These are phyloP conservation scores for Neoseiulus cucumeris DNA, from an alignment of 1,140 invertebrate species.

Conservation along the genomic window DNA sequence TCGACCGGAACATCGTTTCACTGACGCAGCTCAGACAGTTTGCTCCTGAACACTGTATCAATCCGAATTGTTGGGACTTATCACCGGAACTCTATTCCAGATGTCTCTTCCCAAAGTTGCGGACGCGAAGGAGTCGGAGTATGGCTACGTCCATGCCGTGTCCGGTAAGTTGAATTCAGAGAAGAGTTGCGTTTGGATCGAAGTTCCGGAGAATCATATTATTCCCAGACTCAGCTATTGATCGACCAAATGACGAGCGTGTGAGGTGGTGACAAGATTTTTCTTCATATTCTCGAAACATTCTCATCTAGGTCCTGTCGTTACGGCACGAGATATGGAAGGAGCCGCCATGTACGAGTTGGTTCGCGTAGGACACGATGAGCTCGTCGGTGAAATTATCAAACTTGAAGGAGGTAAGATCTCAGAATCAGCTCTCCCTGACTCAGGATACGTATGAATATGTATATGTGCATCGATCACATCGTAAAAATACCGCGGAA, in stretches of 20 bases:
- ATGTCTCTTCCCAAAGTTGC: conserved; percentile 42
- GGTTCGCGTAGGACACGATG: conserved; percentile 90
- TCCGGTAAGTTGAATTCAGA: conserved; percentile 39
- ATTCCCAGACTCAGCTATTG: not conserved
- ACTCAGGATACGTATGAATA: too few relatives aligned
- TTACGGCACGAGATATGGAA: conserved; percentile 95
- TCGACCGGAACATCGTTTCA: too few relatives aligned
- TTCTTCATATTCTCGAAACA: not conserved
- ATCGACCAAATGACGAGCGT: not conserved
- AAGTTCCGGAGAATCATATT: conserved; percentile 8
- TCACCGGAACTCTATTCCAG: too few relatives aligned
- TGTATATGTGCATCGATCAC: too few relatives aligned
- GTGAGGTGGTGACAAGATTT: not conserved
- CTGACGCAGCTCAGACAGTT: too few relatives aligned
- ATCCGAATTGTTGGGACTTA: too few relatives aligned
- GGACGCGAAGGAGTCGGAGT: conserved; percentile 63
- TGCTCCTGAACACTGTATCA: too few relatives aligned
- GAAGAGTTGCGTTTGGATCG: not conserved
- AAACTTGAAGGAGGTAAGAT: conserved; percentile 63
- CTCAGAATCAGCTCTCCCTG: not conserved
- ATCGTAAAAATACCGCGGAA: too few relatives aligned
- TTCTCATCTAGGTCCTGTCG: conserved; percentile 45
- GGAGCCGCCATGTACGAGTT: conserved; percentile 99
- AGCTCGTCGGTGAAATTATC: conserved; percentile 98
- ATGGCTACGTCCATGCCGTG: conserved; percentile 87